These are phyloP conservation scores for Neodon shergylaensis DNA, from an alignment of 2,113 vertebrate species.

Conservation along the genomic window DNA sequence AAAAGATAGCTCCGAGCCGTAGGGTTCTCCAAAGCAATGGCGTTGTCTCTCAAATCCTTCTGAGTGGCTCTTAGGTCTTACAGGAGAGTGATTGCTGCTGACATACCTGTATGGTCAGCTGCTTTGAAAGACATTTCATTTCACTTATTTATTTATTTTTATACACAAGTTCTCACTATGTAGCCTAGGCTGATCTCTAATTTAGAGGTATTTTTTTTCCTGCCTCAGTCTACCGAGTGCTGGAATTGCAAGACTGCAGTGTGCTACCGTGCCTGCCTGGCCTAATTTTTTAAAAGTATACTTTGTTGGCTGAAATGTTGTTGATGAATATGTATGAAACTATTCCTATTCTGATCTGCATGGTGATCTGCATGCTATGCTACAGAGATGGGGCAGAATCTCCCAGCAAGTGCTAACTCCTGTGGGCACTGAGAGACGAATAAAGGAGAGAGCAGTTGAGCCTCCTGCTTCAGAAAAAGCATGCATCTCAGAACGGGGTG, in stretches of 20 bases:
- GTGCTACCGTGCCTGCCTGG: neutral
- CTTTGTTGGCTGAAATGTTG: slow-evolving; percentile 65
- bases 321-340: slow-evolving; percentile 76
- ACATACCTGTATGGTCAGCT: slow-evolving; percentile 23
- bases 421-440: slow-evolving; percentile 52
- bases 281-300: slow-evolving; percentile 32
- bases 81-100: neutral
- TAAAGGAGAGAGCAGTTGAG: slow-evolving; percentile 57
- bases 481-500: neutral
- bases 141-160: neutral
- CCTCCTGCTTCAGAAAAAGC: neutral
- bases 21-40: neutral
- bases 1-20: neutral
- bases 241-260: neutral
- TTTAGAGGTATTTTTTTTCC: neutral
- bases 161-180: neutral
- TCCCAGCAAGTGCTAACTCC: slow-evolving; percentile 69
- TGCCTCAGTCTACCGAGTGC: neutral
- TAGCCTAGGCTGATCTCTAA: neutral
- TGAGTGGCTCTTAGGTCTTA: neutral
- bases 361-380: neutral
- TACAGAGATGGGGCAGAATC: neutral
- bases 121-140: slow-evolving; percentile 54
- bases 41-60: neutral
- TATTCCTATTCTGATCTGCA: slow-evolving; percentile 74